These are phyloP conservation scores for Cheumatopsyche charites DNA, from an alignment of 1,140 invertebrate species.

Conservation along the genomic window DNA sequence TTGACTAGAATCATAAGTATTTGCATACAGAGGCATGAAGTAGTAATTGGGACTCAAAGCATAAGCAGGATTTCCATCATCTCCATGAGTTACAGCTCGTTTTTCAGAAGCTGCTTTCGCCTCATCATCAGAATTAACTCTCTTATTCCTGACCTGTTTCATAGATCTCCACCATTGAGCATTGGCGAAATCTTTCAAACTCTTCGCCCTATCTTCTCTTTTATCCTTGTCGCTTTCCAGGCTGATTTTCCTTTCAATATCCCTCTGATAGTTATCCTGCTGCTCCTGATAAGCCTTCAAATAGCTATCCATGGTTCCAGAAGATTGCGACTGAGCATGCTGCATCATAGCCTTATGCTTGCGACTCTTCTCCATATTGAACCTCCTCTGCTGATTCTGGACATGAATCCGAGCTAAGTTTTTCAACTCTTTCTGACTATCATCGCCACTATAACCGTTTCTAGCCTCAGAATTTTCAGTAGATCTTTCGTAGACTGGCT, in stretches of 20 bases:
- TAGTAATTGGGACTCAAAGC: slow-evolving; percentile 33
- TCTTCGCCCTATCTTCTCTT: slow-evolving; percentile 8
- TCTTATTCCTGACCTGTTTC: slow-evolving; percentile 27
- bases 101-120: background rate
- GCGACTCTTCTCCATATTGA: slow-evolving; percentile 40
- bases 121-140: slow-evolving; percentile 14
- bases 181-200: slow-evolving; percentile 25
- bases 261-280: slow-evolving; percentile 57
- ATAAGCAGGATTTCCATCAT: slow-evolving; percentile 13
- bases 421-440: background rate
- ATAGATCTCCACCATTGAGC: slow-evolving; percentile 32
- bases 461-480: slow-evolving; percentile 10
- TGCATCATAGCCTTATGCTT: slow-evolving; percentile 40
- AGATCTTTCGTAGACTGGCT: slow-evolving; percentile 41
- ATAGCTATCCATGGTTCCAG: slow-evolving; percentile 53
- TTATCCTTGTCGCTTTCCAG: slow-evolving; percentile 39
- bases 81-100: background rate
- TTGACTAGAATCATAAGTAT: background rate
- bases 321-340: slow-evolving; percentile 10
- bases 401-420: slow-evolving; percentile 31
- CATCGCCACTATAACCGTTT: slow-evolving; percentile 31
- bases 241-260: slow-evolving; percentile 55
- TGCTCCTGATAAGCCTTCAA: slow-evolving; percentile 59
- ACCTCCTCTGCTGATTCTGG: slow-evolving; percentile 43
- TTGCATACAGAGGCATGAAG: slow-evolving; percentile 15